Conservation (phyloP, 1,140 invertebrate species). For the roundworm (Caenorhabditis elegans) region DNA sequence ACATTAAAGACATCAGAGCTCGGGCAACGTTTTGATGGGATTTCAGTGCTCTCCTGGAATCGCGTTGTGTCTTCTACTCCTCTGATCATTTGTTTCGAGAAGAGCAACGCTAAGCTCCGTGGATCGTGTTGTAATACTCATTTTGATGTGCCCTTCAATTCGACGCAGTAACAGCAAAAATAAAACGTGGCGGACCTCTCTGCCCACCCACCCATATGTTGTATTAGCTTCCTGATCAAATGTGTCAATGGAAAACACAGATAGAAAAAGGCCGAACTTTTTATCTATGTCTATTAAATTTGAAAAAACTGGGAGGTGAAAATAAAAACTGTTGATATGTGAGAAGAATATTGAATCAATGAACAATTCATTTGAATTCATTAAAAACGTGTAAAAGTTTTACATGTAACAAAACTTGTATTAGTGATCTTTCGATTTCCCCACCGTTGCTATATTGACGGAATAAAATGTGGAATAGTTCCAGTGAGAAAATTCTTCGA, state of each 20-base stretch:
- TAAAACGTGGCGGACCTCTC: not conserved
- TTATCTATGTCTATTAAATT: too few relatives aligned
- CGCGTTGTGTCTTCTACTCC: not conserved
- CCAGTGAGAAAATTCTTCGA: too few relatives aligned
- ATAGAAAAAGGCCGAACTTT: not conserved
- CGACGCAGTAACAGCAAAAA: not conserved
- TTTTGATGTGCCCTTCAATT: not conserved
- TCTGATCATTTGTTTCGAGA: constrained; percentile 18
- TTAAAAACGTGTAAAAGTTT: not conserved
- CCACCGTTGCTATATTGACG: too few relatives aligned
- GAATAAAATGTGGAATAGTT: too few relatives aligned
- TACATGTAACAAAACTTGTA: not conserved
- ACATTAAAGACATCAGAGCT: constrained; percentile 20
- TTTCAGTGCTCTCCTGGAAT: not conserved
- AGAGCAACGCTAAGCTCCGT: not conserved
- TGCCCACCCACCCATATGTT: not conserved
- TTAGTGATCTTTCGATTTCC: too few relatives aligned
- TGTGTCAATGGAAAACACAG: not conserved
- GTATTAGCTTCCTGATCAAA: not conserved
- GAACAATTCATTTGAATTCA: not conserved
- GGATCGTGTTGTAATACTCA: constrained; percentile 20
- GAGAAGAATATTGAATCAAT: not conserved
- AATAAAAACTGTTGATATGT: too few relatives aligned
- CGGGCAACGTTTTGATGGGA: not conserved
- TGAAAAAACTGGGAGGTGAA: too few relatives aligned